phyloP scores from a whole-genome alignment of 1,140 invertebrate species.

The Cyphomyrmex costatus region DNA sequence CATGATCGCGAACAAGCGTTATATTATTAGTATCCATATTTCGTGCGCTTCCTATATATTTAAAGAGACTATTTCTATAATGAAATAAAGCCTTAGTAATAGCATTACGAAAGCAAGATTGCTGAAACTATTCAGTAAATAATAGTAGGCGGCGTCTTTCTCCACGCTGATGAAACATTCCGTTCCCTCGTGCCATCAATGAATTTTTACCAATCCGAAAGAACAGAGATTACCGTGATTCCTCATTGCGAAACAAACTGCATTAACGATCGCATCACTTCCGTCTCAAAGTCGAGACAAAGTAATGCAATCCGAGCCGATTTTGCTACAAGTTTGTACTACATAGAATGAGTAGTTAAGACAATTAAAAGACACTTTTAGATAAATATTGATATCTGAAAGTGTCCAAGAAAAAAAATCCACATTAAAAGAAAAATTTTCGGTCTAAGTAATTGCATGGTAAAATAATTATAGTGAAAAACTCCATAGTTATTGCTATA shows the following conservation, averaged over 20 bases:
- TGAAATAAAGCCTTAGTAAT: constrained; percentile 17
- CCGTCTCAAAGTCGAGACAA: constrained; percentile 62
- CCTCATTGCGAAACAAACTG: constrained; percentile 74
- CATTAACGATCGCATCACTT: constrained; percentile 70
- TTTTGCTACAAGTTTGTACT: not conserved
- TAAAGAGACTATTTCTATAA: constrained; percentile 35
- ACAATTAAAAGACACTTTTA: not conserved
- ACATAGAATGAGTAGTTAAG: not conserved
- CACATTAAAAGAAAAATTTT: too few relatives aligned
- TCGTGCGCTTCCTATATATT: constrained; percentile 13
- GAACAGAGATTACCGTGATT: constrained; percentile 61
- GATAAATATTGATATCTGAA: not conserved
- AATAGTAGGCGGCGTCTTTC: constrained; percentile 49
- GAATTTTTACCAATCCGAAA: constrained; percentile 47
- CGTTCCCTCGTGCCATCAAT: constrained; percentile 11
- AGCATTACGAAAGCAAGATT: constrained; percentile 49
- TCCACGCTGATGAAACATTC: constrained; percentile 52
- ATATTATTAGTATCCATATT: not conserved
- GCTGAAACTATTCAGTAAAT: constrained; percentile 30
- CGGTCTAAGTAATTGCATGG: too few relatives aligned
- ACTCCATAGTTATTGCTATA: too few relatives aligned
- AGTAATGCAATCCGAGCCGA: not conserved
- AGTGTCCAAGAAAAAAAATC: not conserved
- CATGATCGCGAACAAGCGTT: not conserved
- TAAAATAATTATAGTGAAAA: too few relatives aligned